A percentile compares a stretch with the other conserved stretches of the same genome.
Conservation (phyloP, 2,888 invertebrate species). For the Hydrotaea cyrtoneurina region DNA sequence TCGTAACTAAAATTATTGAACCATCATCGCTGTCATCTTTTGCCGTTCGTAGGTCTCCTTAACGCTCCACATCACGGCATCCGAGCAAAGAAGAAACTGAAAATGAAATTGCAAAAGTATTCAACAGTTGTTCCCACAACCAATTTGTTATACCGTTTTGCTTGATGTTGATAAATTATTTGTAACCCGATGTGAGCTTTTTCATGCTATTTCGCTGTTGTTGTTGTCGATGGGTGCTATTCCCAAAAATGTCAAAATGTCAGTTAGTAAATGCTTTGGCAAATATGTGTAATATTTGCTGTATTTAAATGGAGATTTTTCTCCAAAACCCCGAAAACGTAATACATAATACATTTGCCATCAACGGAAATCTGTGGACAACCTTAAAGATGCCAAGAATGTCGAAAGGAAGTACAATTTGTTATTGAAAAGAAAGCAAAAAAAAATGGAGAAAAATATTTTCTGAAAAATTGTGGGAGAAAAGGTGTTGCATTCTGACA, state of each 20-base stretch:
- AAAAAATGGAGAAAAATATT: too few relatives aligned
- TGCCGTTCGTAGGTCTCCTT: background rate
- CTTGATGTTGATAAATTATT: conserved; percentile 37
- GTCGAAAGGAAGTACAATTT: background rate
- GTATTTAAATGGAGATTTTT: conserved; percentile 19
- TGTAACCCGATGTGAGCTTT: conserved; percentile 14
- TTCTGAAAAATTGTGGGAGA: too few relatives aligned
- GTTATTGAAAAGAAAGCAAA: background rate
- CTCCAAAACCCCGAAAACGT: background rate
- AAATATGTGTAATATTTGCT: conserved; percentile 31
- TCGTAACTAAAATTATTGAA: background rate
- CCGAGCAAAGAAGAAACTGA: background rate
- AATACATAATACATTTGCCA: conserved; percentile 4
- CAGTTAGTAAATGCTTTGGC: conserved; percentile 31
- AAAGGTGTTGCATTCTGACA: too few relatives aligned
- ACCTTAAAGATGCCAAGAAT: background rate
- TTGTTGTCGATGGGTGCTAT: background rate
- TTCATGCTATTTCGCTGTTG: background rate
- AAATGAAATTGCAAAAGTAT: conserved; percentile 20
- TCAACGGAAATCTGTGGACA: conserved; percentile 11
- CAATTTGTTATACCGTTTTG: conserved; percentile 30
- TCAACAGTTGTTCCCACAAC: conserved; percentile 36
- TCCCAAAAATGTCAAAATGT: conserved; percentile 48
- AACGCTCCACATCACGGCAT: background rate
- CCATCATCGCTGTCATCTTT: background rate